Conservation (phyloP, 2,888 invertebrate species). For the Graphium colonna region DNA sequence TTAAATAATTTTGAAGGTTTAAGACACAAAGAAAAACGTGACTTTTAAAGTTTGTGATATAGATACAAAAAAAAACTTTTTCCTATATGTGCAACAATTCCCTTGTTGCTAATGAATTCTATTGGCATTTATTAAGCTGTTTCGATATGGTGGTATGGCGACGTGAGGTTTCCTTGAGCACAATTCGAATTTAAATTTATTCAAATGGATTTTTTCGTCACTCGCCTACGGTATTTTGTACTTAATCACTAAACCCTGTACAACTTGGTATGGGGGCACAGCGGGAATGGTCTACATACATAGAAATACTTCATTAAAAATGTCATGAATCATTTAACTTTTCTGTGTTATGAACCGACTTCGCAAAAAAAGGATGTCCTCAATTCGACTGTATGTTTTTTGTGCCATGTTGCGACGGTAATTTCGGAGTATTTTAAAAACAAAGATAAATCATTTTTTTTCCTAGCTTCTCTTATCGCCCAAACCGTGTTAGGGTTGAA, state of each 20-base stretch:
- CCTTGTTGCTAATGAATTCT: neutral
- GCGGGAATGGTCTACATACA: constrained; percentile 18
- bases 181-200: constrained; percentile 19
- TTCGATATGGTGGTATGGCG: neutral
- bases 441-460: too few relatives aligned
- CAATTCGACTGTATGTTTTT: too few relatives aligned
- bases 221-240: constrained; percentile 9
- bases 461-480: too few relatives aligned
- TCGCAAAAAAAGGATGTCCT: too few relatives aligned
- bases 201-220: constrained; percentile 19
- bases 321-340: neutral
- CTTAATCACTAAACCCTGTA: constrained; percentile 1
- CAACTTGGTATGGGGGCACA: constrained; percentile 16
- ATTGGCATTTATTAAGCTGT: neutral
- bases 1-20: too few relatives aligned
- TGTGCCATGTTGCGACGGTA: too few relatives aligned
- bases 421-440: too few relatives aligned
- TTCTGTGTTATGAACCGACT: too few relatives aligned
- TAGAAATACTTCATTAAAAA: neutral
- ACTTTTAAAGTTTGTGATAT: too few relatives aligned
- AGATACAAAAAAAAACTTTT: too few relatives aligned
- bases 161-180: constrained; percentile 10
- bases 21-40: too few relatives aligned
- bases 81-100: neutral
- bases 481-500: too few relatives aligned